These are phyloP conservation scores for Burhinus bistriatus DNA, from an alignment of 2,113 vertebrate genomes.

Conservation along the genomic window DNA sequence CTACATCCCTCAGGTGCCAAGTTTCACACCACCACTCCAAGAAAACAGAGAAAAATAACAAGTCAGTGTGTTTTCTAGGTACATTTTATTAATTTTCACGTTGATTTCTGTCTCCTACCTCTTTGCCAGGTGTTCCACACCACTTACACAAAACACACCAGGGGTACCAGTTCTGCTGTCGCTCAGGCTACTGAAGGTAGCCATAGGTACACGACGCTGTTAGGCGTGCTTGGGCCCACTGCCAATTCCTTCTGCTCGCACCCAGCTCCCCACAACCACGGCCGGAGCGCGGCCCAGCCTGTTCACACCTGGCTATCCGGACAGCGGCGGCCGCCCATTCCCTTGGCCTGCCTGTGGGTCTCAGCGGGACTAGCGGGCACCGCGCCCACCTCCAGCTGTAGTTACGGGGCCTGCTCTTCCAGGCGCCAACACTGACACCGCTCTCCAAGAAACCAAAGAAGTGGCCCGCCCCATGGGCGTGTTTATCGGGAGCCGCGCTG, in stretches of 20 bases:
- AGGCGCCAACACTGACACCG: rapidly evolving
- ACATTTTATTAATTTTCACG: background rate
- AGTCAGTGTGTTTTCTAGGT: rapidly evolving
- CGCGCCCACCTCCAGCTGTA: background rate
- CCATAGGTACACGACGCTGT: rapidly evolving
- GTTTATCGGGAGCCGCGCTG: too few species aligned
- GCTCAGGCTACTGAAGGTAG: background rate
- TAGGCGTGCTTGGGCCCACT: rapidly evolving
- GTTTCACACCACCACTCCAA: background rate
- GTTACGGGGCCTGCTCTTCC: background rate
- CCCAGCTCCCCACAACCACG: background rate
- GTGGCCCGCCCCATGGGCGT: background rate
- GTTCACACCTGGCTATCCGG: background rate
- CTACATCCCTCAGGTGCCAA: background rate
- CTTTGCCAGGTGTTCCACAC: background rate
- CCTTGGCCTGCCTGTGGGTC: background rate
- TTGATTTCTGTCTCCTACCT: background rate
- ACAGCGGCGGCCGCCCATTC: background rate
- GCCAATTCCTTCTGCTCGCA: background rate
- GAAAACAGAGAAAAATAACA: background rate
- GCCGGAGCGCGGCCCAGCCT: background rate
- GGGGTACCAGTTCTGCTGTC: rapidly evolving
- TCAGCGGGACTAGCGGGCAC: background rate
- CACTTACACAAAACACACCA: background rate
- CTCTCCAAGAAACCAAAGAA: background rate